Evolutionary conservation across 1,140 invertebrate species (phyloP), one percentile per base, ranked within the genome.

Genomic region (Penaeus vannamei): DNA sequence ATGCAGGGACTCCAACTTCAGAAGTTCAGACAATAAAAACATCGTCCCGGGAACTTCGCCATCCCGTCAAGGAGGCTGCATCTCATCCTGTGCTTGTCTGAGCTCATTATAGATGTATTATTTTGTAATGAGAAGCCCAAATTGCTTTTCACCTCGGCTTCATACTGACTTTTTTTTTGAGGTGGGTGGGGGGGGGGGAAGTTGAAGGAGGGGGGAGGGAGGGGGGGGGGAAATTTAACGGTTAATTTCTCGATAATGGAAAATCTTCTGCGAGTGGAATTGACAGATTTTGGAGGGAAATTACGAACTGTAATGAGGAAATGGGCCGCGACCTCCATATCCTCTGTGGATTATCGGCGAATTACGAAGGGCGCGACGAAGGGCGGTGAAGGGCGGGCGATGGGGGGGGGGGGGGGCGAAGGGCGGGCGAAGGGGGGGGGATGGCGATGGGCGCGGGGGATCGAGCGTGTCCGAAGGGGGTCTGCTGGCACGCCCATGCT

Each of bases 61-160:
- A 8, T 32, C 62, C 32, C 72, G 77, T 77, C 60, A 85, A 32
- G 69, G 84, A 26, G 60, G 69, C 84, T 29, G 84, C 12, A 59
- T 7, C 29, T 85, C 84, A 59, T 85, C 60, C 72, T 72, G n/a
- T 77, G 84, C 69, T 59, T 77, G 84, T 72, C 84, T 85, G 69
- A 77, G 46, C 69, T 85, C 84, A 85, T 85, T 85, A 85, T 85
- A 77, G 60, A 60, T 60, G 69, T 76, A 85, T 85, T 32, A 85
- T 61, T 85, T 85, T 85, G 84, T 85, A 77, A 77, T 76, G 84
- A 77, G 69, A 77, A 26, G 29, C 36, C 84, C 32, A 77, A 85
- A 85, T 85, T 85, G 69, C 84, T 85, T 85, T 85, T 85, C 84
- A 85, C 84, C 84, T 85, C 77, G 84, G 59, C 69, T 85, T 85